phyloP scores from a whole-genome alignment of 2,113 vertebrate species.

The Nerophis ophidion region DNA sequence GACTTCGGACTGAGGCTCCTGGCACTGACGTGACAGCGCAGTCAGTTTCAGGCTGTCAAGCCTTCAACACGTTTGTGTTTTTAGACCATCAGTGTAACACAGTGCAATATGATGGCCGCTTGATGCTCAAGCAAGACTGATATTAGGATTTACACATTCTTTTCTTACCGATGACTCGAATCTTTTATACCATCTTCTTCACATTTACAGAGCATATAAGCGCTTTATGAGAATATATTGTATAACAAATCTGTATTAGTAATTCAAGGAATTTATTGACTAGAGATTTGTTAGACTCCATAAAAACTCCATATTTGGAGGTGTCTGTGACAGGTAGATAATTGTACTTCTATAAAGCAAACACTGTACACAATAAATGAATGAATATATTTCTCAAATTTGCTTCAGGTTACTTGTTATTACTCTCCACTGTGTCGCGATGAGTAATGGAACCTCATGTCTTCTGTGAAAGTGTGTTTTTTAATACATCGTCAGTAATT shows the following conservation, averaged over 20 bases:
- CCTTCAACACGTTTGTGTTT: constrained; percentile 73
- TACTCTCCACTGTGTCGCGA: constrained; percentile 49
- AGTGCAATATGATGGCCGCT: constrained; percentile 73
- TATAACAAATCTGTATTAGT: constrained; percentile 70
- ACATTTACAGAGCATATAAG: constrained; percentile 66
- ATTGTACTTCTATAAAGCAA: constrained; percentile 74
- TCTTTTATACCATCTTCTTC: constrained; percentile 72
- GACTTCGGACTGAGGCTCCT: constrained; percentile 52
- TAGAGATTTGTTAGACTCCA: constrained; percentile 72
- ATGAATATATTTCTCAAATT: constrained; percentile 76
- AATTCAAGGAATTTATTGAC: constrained; percentile 76
- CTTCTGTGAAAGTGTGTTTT: constrained; percentile 76
- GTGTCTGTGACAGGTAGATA: constrained; percentile 76
- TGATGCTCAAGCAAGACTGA: constrained; percentile 74
- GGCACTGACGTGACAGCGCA: constrained; percentile 37
- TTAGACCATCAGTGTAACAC: constrained; percentile 64
- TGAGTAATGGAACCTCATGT: constrained; percentile 69
- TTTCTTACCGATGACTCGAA: constrained; percentile 62
- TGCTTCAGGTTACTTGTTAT: constrained; percentile 74
- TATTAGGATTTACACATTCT: constrained; percentile 56
- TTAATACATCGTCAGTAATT: constrained; percentile 68
- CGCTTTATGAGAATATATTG: constrained; percentile 66
- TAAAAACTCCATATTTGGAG: constrained; percentile 69
- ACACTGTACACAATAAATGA: constrained; percentile 76
- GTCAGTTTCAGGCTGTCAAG: constrained; percentile 49